phyloP scores from a whole-genome alignment of 2,888 invertebrate species.

The Dione vanillae region DNA sequence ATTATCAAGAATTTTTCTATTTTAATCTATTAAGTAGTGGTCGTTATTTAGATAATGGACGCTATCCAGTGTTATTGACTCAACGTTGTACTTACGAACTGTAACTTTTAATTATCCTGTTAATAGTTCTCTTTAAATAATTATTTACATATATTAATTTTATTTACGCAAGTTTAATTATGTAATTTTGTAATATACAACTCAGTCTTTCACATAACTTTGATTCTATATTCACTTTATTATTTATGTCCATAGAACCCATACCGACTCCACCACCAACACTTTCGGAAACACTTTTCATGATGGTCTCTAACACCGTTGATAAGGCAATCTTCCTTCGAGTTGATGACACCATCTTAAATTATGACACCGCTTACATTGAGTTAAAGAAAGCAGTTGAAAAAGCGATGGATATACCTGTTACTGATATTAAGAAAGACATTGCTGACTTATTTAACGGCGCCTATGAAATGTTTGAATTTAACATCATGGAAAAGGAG shows the following conservation, averaged over 20 bases:
- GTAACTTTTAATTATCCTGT: too few species aligned
- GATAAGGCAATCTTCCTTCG: constrained; percentile 69
- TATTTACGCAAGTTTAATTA: too few species aligned
- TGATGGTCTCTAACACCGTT: constrained; percentile 62
- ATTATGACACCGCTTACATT: constrained; percentile 73
- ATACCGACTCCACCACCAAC: constrained; percentile 67
- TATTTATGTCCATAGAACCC: constrained; percentile 59
- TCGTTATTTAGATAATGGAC: too few species aligned
- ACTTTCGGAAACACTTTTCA: constrained; percentile 60
- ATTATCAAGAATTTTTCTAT: too few species aligned
- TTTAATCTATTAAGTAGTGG: too few species aligned
- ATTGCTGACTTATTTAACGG: constrained; percentile 61
- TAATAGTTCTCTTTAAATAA: too few species aligned
- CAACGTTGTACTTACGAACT: too few species aligned
- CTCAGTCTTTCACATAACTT: neutral
- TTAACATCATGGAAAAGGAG: constrained; percentile 66
- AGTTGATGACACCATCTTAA: constrained; percentile 60
- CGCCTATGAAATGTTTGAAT: constrained; percentile 66
- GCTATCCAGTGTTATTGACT: too few species aligned
- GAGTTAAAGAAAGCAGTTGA: constrained; percentile 69
- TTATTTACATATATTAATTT: too few species aligned
- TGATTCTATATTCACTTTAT: neutral
- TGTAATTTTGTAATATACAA: too few species aligned
- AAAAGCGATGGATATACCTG: constrained; percentile 75
- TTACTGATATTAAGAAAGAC: constrained; percentile 65